Conservation (phyloP, 2,888 invertebrate species). For the Argynnis bischoffii region DNA sequence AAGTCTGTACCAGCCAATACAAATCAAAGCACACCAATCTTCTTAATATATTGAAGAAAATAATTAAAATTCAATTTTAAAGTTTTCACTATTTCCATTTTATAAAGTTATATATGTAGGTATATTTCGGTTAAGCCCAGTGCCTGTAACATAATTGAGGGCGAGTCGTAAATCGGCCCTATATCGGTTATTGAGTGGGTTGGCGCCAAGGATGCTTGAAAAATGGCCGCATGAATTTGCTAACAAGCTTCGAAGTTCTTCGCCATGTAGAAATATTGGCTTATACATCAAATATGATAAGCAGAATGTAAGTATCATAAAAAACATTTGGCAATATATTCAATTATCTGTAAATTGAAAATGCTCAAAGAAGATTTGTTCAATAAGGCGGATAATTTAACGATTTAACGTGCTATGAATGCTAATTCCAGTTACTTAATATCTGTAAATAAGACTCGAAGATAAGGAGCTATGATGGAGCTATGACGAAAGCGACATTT, state of each 20-base stretch:
- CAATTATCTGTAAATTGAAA: conserved; percentile 1
- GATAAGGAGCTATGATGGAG: conserved; percentile 45
- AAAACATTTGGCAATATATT: neutral
- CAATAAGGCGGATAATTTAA: conserved; percentile 56
- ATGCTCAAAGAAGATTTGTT: conserved; percentile 45
- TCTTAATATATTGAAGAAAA: neutral
- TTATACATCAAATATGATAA: conserved; percentile 30
- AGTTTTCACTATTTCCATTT: neutral
- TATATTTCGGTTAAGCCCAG: conserved; percentile 32
- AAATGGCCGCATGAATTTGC: conserved; percentile 52
- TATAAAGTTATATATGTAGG: neutral
- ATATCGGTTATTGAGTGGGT: conserved; percentile 56
- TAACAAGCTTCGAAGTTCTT: conserved; percentile 52
- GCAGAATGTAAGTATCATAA: neutral
- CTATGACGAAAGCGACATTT: conserved; percentile 47
- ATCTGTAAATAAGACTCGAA: conserved; percentile 55
- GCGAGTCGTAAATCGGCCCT: conserved; percentile 55
- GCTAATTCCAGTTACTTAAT: conserved; percentile 53
- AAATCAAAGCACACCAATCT: too few relatives aligned
- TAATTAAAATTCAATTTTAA: neutral
- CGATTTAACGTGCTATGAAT: conserved; percentile 58
- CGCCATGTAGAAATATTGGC: conserved; percentile 56
- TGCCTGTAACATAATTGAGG: conserved; percentile 46
- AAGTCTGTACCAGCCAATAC: too few relatives aligned
- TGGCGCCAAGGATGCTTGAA: conserved; percentile 65